phyloP scores from a whole-genome alignment of 2,113 vertebrate species.

The Rhinopithecus roxellana region DNA sequence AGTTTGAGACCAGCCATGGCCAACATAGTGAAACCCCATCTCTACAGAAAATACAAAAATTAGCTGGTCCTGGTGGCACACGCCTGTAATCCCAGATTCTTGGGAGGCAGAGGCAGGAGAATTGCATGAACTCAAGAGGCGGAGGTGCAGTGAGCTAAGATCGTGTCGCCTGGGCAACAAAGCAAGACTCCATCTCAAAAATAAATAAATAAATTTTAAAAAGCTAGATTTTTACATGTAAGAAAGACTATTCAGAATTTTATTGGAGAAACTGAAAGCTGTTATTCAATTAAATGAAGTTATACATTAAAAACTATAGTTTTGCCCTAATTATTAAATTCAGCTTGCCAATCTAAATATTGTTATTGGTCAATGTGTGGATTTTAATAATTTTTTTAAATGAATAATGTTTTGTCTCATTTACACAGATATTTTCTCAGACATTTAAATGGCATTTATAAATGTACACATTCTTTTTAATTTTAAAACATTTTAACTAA shows the following conservation, averaged over 20 bases:
- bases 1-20: too few species aligned
- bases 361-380: neutral
- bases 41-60: too few species aligned
- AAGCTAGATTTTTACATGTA: neutral
- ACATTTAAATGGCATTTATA: neutral
- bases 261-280: neutral
- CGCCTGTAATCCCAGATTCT: too few species aligned
- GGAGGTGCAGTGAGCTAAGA: neutral
- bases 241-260: neutral
- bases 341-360: neutral
- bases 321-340: neutral
- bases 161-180: neutral
- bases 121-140: too few species aligned
- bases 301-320: neutral
- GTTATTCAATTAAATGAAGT: neutral
- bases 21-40: too few species aligned
- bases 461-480: neutral
- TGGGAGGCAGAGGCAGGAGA: too few species aligned
- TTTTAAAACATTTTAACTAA: slow-evolving; percentile 1
- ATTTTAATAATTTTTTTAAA: neutral
- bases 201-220: too few species aligned
- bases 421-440: neutral
- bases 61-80: too few species aligned
- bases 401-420: neutral
- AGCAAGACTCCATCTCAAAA: neutral